Conservation (phyloP, 2,888 invertebrate genomes). For the Creontiades dilutus region DNA sequence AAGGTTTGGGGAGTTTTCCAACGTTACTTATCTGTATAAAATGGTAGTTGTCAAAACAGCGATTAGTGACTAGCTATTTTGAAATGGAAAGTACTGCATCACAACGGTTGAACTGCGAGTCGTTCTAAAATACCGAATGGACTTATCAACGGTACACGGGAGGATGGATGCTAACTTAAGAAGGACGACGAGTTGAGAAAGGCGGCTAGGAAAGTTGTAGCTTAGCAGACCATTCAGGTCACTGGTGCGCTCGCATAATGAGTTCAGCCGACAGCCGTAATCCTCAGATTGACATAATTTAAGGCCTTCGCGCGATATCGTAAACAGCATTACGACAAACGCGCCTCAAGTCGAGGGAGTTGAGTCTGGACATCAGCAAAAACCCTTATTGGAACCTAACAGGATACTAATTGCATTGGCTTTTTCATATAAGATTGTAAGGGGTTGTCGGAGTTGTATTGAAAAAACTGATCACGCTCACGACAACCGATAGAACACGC, state of each 20-base stretch:
- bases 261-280: slow-evolving; percentile 25
- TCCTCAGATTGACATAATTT: slow-evolving; percentile 44
- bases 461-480: neutral
- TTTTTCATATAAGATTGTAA: neutral
- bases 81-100: too few relatives aligned
- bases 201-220: slow-evolving; percentile 47
- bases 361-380: neutral
- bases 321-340: slow-evolving; percentile 45
- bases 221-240: slow-evolving; percentile 33
- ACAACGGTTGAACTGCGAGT: too few relatives aligned
- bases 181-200: slow-evolving; percentile 54
- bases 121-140: too few relatives aligned
- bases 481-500: too few relatives aligned
- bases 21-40: too few relatives aligned
- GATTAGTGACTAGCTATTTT: too few relatives aligned
- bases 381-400: slow-evolving; percentile 31
- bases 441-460: neutral
- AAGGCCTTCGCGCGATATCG: slow-evolving; percentile 36
- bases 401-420: slow-evolving; percentile 7
- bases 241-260: slow-evolving; percentile 44
- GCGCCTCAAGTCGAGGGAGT: neutral
- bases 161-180: slow-evolving; percentile 4
- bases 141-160: too few relatives aligned
- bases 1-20: too few relatives aligned
- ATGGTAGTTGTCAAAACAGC: too few relatives aligned